These are phyloP conservation scores for Oceanodroma leucorhoa DNA, from an alignment of 2,797 vertebrate genomes.

Conservation along the genomic window DNA sequence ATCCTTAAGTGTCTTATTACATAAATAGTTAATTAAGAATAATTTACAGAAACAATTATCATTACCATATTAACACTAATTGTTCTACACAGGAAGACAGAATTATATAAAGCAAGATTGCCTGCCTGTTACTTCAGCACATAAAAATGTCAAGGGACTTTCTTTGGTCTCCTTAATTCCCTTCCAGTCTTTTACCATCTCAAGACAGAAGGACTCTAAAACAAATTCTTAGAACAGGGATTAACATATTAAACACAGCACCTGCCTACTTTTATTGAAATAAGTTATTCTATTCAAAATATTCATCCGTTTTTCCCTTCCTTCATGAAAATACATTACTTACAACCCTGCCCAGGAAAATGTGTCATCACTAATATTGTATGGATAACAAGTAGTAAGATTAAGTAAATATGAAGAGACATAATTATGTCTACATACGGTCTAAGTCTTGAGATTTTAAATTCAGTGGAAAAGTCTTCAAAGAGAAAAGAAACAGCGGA, in stretches of 20 bases:
- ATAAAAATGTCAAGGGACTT: slow-evolving; percentile 23
- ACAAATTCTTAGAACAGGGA: background rate
- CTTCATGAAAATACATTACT: background rate
- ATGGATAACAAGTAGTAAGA: background rate
- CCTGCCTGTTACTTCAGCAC: background rate
- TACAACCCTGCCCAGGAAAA: background rate
- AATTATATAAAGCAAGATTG: slow-evolving; percentile 15
- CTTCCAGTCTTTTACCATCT: background rate
- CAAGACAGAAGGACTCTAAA: background rate
- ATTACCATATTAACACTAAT: slow-evolving; percentile 56
- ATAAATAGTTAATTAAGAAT: slow-evolving; percentile 67
- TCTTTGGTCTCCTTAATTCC: slow-evolving; percentile 23
- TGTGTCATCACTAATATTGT: background rate
- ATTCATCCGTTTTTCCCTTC: background rate
- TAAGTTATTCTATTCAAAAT: background rate
- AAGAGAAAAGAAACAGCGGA: background rate
- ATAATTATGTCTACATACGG: background rate
- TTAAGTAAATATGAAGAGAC: background rate
- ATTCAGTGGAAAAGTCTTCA: background rate
- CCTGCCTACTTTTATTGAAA: background rate
- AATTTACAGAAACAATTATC: slow-evolving; percentile 66
- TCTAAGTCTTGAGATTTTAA: background rate
- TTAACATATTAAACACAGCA: background rate
- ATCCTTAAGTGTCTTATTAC: slow-evolving; percentile 51
- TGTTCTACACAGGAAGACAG: slow-evolving; percentile 55